These are phyloP conservation scores for Erythrocebus patas DNA, from an alignment of 2,113 vertebrate genomes.

Conservation along the genomic window DNA sequence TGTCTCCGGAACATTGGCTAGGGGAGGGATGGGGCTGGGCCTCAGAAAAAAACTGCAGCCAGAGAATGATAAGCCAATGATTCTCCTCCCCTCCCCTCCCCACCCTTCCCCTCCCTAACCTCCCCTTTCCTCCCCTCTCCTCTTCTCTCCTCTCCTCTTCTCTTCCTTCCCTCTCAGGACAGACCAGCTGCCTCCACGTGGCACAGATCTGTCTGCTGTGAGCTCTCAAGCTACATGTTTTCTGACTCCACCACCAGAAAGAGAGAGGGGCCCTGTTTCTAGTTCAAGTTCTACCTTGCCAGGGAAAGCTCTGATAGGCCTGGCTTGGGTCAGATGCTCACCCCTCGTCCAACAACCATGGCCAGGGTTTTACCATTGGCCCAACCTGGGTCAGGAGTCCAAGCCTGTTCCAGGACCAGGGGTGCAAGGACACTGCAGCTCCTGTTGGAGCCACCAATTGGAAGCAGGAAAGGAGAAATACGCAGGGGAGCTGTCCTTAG, in stretches of 20 bases:
- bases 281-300: neutral
- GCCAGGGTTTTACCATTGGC: neutral
- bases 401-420: neutral
- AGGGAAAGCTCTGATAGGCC: neutral
- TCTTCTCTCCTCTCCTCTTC: neutral
- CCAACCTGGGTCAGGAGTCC: neutral
- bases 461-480: neutral
- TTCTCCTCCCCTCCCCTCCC: neutral
- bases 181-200: neutral
- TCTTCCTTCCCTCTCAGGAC: neutral
- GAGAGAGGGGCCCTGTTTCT: neutral
- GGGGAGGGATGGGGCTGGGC: too few relatives aligned
- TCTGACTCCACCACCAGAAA: neutral
- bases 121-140: neutral
- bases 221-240: neutral
- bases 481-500: neutral
- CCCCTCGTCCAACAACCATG: neutral
- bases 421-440: neutral
- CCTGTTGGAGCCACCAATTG: neutral
- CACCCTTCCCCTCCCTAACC: too few relatives aligned
- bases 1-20: neutral
- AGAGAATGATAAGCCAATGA: neutral
- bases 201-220: neutral
- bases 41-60: neutral
- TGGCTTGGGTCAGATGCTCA: neutral